Base-by-base conservation (phyloP, 2,113 vertebrate species). In the Bostrychus sinensis region DNA sequence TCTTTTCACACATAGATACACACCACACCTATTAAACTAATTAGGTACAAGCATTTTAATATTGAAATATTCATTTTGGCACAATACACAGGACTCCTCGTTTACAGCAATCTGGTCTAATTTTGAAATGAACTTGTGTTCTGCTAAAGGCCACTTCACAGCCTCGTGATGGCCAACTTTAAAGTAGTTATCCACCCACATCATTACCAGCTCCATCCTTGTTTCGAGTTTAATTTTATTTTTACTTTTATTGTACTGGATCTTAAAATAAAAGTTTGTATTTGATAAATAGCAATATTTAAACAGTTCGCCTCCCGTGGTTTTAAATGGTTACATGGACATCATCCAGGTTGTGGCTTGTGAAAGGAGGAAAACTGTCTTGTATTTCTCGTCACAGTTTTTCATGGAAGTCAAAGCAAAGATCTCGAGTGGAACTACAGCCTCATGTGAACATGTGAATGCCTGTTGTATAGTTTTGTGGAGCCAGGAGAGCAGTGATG, bases 91-190 rank as follows among this genome's bases (percentile, higher is more conserved):
- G 6, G 17, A 26, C 30, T n/a, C 2, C 13, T 26, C 38, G 16
- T n/a, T 30, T 11, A 8, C 30, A n/a, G 11, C 3, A 8, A 32
- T 28, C 2, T 22, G 32, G 36, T 16, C 17, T 25, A 43, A 9
- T 55, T 17, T 55, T 28, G 2, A n/a, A 25, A 51, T 51, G 41
- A 1, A n/a, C 34, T 51, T 38, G 23, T 13, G n/a, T 56, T 41
- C 13, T 3, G 22, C 70, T 51, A 53, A 17, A 72, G 19, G 65
- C 14, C 38, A 62, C 37, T 50, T 62, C 28, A 70, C 41, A 56
- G 60, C 38, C 39, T 25, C 28, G 8, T 58, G 12, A 19, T 17
- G 26, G 48, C 26, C 23, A 41, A 17, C 22, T 62, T 53, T 74
- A 32, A 13, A 55, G 54, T 30, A 26, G 28, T 73, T 46, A 42